Evolutionary conservation across 2,888 invertebrate species (phyloP), one percentile per base, ranked within the genome.

Genomic region (Siphlonurus alternatus): DNA sequence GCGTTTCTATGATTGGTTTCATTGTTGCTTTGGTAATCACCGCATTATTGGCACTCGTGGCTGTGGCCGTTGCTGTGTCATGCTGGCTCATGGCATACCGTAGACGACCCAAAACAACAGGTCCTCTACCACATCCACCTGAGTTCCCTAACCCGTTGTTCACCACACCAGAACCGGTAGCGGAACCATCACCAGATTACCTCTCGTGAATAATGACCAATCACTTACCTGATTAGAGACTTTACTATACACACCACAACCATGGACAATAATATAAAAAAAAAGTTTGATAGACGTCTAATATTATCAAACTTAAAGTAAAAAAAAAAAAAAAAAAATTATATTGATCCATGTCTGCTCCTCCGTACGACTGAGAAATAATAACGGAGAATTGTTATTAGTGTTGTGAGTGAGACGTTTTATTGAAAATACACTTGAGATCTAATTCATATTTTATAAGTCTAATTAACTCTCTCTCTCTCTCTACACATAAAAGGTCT

Each of bases 71-170:
- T 62, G 93, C 93, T 65, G 93, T 94, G 65, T 93, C 93, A 67
- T 94, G 94, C 77, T 95, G 94, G 94, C 81, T 94, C 69, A 90
- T 94, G 84, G 94, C 94, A 70, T 93, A 93, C 79, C 79, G 93
- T 69, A 84, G 93, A 71, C 84, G 89, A 73, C 89, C 93, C 63
- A 91, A 91, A 72, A 84, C 89, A 63, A 84, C 89, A 68, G 93
- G 93, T 54, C 94, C 94, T 61, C 81, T 94, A 71, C 93, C 94
- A 69, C 94, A 94, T 80, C 94, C 94, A 70, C 90, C 93, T 68
- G 93, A 94, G 79, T 93, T 94, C 79, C 94, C 94, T 66, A 94
- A 94, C 77, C 93, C 94, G 70, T 81, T 94, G 73, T 93, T 93
- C 79, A 85, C 89, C 68, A 88, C 87, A 69, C 85, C 86, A 65